A percentile compares a stretch with the other conserved stretches of the same genome.
phyloP scores from a whole-genome alignment of 2,888 invertebrate species.

The Eupsilia transversa region DNA sequence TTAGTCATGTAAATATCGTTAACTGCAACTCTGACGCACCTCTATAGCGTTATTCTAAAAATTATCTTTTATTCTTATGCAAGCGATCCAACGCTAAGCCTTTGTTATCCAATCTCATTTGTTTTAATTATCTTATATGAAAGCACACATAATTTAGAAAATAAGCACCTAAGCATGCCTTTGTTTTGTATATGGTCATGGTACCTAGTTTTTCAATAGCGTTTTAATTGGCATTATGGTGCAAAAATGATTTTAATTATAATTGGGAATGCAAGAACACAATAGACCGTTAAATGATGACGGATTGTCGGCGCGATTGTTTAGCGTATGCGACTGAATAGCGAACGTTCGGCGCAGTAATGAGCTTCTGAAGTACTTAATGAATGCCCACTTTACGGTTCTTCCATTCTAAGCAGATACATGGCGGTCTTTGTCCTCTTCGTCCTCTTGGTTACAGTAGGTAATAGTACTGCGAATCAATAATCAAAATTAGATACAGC shows the following conservation, averaged over 20 bases:
- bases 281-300: constrained; percentile 83
- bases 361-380: constrained; percentile 81
- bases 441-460: constrained; percentile 43
- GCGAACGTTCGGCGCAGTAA: constrained; percentile 81
- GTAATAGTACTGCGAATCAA: constrained; percentile 21
- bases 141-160: constrained; percentile 56
- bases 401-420: constrained; percentile 70
- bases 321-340: constrained; percentile 82
- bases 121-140: constrained; percentile 54
- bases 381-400: constrained; percentile 75
- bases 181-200: constrained; percentile 55
- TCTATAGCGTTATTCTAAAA: constrained; percentile 68
- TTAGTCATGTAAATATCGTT: constrained; percentile 89
- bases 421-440: constrained; percentile 53
- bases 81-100: constrained; percentile 34
- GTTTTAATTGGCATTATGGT: constrained; percentile 74
- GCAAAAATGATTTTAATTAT: constrained; percentile 81
- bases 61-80: constrained; percentile 71
- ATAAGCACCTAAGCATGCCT: constrained; percentile 54
- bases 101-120: constrained; percentile 58
- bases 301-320: constrained; percentile 80
- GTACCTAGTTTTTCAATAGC: constrained; percentile 60
- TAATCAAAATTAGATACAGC: constrained; percentile 11
- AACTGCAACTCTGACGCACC: constrained; percentile 79
- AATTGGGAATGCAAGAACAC: constrained; percentile 78